Evolutionary conservation across 2,888 invertebrate species (phyloP).

Genomic region (Cyaniris semiargus): DNA sequence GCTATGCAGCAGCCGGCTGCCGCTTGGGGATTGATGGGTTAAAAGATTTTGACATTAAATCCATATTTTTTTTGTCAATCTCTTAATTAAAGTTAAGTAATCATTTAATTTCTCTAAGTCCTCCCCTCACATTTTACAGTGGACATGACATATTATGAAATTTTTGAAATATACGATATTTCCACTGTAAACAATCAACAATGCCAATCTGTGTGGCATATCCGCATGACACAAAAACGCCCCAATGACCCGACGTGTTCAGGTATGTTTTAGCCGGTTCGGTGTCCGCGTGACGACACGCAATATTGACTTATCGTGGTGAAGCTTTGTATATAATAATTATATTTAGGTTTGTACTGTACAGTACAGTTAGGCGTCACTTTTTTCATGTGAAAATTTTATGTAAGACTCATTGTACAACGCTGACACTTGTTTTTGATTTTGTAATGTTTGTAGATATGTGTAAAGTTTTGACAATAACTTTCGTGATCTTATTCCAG

Average conservation of each 20-base stretch:
- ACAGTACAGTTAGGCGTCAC: slow-evolving; percentile 59
- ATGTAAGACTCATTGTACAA: slow-evolving; percentile 39
- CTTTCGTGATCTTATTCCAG: slow-evolving; percentile 51
- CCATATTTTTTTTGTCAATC: no score
- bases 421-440: slow-evolving; percentile 23
- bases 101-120: no score
- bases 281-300: slow-evolving; percentile 56
- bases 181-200: no score
- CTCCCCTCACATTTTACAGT: no score
- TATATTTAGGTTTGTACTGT: slow-evolving; percentile 74
- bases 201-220: background rate
- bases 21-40: no score
- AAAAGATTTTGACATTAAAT: no score
- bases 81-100: no score
- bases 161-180: no score
- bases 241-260: slow-evolving; percentile 26
- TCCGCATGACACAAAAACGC: background rate
- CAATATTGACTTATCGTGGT: slow-evolving; percentile 58
- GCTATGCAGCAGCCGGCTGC: no score
- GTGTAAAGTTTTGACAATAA: slow-evolving; percentile 77
- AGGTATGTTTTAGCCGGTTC: slow-evolving; percentile 48
- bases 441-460: slow-evolving; percentile 65
- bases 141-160: no score
- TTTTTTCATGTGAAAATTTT: slow-evolving; percentile 41
- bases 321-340: slow-evolving; percentile 73